Percentiles rank a stretch among this genome's conserved stretches.
Conservation (phyloP, 2,113 vertebrate species). For the Heptranchias perlo region DNA sequence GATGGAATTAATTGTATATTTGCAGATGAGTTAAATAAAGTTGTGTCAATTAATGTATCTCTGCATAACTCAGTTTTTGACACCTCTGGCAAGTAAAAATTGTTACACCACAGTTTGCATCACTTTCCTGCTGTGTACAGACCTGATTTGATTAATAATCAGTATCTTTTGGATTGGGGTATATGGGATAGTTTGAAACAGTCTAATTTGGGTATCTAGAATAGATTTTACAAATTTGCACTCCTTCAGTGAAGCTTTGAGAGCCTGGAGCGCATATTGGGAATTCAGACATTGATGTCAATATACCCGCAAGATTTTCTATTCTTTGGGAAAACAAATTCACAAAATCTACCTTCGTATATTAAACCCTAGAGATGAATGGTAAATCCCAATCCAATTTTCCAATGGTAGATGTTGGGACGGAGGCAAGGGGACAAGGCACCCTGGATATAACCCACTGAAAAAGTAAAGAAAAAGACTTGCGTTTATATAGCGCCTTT, state of each 20-base stretch:
- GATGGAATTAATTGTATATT: conserved; percentile 3
- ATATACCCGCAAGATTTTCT: background rate
- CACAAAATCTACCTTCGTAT: background rate
- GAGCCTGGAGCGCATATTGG: background rate
- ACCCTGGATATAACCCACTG: background rate
- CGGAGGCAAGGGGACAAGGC: background rate
- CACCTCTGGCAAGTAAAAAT: background rate
- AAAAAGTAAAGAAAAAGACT: background rate
- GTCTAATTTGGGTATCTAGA: background rate
- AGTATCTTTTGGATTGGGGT: background rate
- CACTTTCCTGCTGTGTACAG: background rate
- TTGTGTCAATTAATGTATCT: background rate
- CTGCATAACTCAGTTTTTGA: background rate
- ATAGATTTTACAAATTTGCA: background rate
- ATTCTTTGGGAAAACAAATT: background rate
- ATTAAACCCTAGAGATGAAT: background rate
- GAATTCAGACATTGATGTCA: background rate
- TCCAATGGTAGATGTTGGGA: background rate
- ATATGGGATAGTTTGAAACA: background rate
- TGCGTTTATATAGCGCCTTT: background rate
- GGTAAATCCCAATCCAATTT: background rate
- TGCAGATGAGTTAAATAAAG: background rate
- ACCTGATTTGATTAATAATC: background rate
- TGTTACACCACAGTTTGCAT: background rate
- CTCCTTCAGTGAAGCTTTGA: too few relatives aligned